phyloP scores from a whole-genome alignment of 2,797 vertebrate genomes.

The Esox masquinongy region DNA sequence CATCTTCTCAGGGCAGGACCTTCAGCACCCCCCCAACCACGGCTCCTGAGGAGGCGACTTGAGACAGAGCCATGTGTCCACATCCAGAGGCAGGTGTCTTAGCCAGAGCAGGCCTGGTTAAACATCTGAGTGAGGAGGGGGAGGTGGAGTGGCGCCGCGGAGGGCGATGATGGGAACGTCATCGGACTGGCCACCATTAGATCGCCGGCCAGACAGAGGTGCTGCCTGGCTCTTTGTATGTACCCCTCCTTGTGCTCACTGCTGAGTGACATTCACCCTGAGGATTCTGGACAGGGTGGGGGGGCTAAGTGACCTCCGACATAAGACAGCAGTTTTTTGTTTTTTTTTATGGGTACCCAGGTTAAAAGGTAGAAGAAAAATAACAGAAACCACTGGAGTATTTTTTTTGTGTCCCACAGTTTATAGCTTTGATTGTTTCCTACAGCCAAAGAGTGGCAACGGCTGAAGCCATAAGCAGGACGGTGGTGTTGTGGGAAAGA shows the following conservation, averaged over 20 bases:
- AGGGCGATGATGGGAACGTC: conserved; percentile 25
- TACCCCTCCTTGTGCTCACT: neutral
- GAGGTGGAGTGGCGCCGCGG: conserved; percentile 24
- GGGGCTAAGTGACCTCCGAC: conserved; percentile 34
- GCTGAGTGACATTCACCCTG: conserved; percentile 25
- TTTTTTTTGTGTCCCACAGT: conserved; percentile 38
- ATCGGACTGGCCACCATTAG: conserved; percentile 35
- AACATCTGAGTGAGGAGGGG: neutral
- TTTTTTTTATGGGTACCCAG: conserved; percentile 34
- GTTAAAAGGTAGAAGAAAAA: neutral
- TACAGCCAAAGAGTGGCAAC: conserved; percentile 59
- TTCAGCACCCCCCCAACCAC: conserved; percentile 96
- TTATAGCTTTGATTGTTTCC: conserved; percentile 38
- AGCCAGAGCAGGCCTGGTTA: conserved; percentile 22
- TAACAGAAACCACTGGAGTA: conserved; percentile 57
- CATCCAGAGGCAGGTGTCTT: conserved; percentile 27
- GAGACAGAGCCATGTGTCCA: conserved; percentile 28
- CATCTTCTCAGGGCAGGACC: conserved; percentile 99
- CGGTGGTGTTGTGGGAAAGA: conserved; percentile 31
- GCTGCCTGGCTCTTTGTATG: conserved; percentile 31
- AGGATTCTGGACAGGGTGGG: conserved; percentile 30
- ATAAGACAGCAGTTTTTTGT: conserved; percentile 33
- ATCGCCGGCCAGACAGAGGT: conserved; percentile 51
- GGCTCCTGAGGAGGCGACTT: conserved; percentile 83
- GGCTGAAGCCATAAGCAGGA: conserved; percentile 47